These are phyloP conservation scores for Notarius lentiginosus DNA, from an alignment of 2,113 vertebrate species.

Conservation along the genomic window DNA sequence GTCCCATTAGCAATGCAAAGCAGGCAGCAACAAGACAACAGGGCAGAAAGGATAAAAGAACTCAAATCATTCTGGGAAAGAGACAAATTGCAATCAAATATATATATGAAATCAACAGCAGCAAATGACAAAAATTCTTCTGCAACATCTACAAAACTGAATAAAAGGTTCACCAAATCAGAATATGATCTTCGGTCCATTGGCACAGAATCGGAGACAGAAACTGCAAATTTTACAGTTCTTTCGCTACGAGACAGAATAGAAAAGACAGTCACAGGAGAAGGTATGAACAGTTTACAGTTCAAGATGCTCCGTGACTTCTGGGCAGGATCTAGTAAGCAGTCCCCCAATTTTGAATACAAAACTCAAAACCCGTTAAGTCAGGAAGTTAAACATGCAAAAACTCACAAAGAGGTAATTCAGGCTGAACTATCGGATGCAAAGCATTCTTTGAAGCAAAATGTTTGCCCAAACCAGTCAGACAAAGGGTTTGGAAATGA, in stretches of 20 bases:
- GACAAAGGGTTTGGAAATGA: conserved; percentile 48
- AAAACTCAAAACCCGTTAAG: conserved; percentile 58
- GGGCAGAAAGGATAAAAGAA: conserved; percentile 75
- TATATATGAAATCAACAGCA: conserved; percentile 55
- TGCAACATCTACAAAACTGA: conserved; percentile 52
- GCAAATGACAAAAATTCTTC: conserved; percentile 45
- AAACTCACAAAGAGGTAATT: background rate
- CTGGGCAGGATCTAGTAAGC: conserved; percentile 75
- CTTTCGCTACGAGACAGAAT: conserved; percentile 75
- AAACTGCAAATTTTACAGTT: conserved; percentile 67
- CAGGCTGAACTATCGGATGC: background rate
- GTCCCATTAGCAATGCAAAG: conserved; percentile 35
- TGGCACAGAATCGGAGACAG: conserved; percentile 51
- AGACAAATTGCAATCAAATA: conserved; percentile 61
- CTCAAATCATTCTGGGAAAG: conserved; percentile 90
- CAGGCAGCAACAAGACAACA: conserved; percentile 54
- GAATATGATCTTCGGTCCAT: conserved; percentile 65
- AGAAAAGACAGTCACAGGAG: conserved; percentile 66
- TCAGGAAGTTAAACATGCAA: conserved; percentile 24
- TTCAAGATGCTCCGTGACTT: conserved; percentile 85
- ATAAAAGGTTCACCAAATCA: conserved; percentile 64
- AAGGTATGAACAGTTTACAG: conserved; percentile 68
- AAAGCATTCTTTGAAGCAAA: conserved; percentile 47
- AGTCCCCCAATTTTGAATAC: conserved; percentile 53
- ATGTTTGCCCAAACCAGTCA: conserved; percentile 16